Evolutionary conservation across 2,888 invertebrate genomes (phyloP).

Genomic region (Oligia latruncula): DNA sequence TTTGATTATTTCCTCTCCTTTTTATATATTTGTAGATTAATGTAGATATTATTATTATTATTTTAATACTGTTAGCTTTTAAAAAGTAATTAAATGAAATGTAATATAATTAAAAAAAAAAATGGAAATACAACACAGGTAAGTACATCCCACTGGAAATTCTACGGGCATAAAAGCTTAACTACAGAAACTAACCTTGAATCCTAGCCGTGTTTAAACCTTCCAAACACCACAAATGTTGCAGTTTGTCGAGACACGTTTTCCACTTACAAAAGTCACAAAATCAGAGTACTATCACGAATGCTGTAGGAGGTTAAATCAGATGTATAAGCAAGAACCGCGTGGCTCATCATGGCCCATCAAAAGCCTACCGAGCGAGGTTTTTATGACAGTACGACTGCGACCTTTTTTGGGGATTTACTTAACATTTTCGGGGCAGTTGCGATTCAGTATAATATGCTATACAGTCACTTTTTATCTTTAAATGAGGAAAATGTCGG

Average conservation of each 20-base stretch:
- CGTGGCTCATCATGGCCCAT: constrained; percentile 10
- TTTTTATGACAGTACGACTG: constrained; percentile 11
- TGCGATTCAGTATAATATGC: neutral
- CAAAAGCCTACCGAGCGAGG: constrained; percentile 3
- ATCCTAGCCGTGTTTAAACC: neutral
- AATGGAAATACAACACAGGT: neutral
- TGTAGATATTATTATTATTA: too few species aligned
- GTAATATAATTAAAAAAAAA: too few species aligned
- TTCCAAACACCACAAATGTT: neutral
- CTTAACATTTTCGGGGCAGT: neutral
- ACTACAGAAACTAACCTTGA: neutral
- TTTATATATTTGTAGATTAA: too few species aligned
- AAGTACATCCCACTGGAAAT: too few species aligned
- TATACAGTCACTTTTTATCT: too few species aligned
- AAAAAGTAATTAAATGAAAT: too few species aligned
- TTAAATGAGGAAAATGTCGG: constrained; percentile 1
- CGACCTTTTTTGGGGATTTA: constrained; percentile 21
- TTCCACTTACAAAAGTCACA: neutral
- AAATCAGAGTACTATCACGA: neutral
- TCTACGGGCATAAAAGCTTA: neutral
- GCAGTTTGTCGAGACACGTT: neutral
- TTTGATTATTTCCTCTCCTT: too few species aligned
- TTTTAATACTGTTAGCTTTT: too few species aligned
- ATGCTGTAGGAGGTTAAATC: constrained; percentile 3
- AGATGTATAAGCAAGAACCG: constrained; percentile 1